Conservation (phyloP, 2,113 vertebrate genomes). For the Pimephales promelas region DNA sequence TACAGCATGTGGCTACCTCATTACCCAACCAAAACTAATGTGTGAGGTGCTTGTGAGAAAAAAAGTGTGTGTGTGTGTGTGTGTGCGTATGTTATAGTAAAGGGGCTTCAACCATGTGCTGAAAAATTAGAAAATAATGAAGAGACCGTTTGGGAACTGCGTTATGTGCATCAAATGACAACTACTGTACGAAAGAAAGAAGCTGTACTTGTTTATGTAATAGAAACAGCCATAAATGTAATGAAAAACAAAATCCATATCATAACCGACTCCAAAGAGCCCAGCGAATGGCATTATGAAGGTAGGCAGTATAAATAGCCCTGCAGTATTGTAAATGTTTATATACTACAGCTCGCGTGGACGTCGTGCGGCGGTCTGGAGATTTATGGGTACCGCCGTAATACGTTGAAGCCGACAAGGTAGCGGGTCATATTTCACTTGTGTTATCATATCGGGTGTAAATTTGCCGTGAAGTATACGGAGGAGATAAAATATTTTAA, state of each 20-base stretch:
- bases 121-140: conserved; percentile 80
- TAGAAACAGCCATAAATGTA: conserved; percentile 63
- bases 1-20: conserved; percentile 64
- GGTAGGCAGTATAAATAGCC: conserved; percentile 77
- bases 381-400: conserved; percentile 73
- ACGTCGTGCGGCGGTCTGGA: conserved; percentile 65
- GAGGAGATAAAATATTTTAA: conserved; percentile 74
- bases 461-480: conserved; percentile 73
- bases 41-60: conserved; percentile 26
- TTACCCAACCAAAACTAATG: conserved; percentile 60
- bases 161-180: conserved; percentile 67
- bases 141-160: conserved; percentile 55
- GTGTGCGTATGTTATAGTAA: conserved; percentile 48
- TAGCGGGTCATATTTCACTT: conserved; percentile 78
- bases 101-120: conserved; percentile 66
- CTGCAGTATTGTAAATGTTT: conserved; percentile 79
- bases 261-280: conserved; percentile 71
- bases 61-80: too few relatives aligned
- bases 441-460: conserved; percentile 77
- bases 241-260: conserved; percentile 68
- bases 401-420: conserved; percentile 73
- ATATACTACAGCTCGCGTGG: conserved; percentile 69
- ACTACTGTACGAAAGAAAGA: neutral
- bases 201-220: conserved; percentile 36
- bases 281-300: conserved; percentile 73